Evolutionary conservation across 2,113 vertebrate species (phyloP), one percentile per base, ranked within the genome.

Genomic region (Labrus mixtus): DNA sequence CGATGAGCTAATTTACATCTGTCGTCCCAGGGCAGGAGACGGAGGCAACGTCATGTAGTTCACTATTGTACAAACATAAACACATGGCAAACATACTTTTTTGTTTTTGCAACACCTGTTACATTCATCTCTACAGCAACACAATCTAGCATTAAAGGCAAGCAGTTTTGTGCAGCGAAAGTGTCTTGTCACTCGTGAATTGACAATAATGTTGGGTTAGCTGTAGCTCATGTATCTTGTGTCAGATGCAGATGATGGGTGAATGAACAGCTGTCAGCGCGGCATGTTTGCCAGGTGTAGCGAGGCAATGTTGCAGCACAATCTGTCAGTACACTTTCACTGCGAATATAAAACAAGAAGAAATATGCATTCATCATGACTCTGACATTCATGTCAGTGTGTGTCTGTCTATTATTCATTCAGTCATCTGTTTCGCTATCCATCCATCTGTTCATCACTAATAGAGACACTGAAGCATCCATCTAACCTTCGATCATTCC

Each of bases 181-280:
- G 39, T 58, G 54, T 37, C 20, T 19, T 25, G 43, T 70, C 71
- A 36, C 60, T 37, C 58, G 66, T 68, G 39, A 50, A 48, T 69
- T 64, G 20, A 53, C 70, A 37, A 65, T 77, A 66, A 87, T 67
- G 20, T 16, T 10, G 17, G 57, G 15, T 77, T 76, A 77, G 60
- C 74, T 57, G 63, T 22, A 10, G 72, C 79, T 80, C 68, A 3
- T 77, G 46, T 20, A 45, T 81, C 83, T 65, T 69, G 25, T 67
- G 65, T 74, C 65, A 64, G 37, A 16, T 65, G 56, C 56, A 86
- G 57, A 75, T 60, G 68, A 77, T 25, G 75, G 77, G 61, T 70
- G 68, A 78, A 6, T 25, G 62, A 85, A 81, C 81, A 86, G 82
- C 83, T 89, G 85, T 66, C 15, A 20, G 50, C 22, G 36, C 56